Evolutionary conservation across 2,888 invertebrate genomes (phyloP).

Genomic region (Lycophotia porphyrea): DNA sequence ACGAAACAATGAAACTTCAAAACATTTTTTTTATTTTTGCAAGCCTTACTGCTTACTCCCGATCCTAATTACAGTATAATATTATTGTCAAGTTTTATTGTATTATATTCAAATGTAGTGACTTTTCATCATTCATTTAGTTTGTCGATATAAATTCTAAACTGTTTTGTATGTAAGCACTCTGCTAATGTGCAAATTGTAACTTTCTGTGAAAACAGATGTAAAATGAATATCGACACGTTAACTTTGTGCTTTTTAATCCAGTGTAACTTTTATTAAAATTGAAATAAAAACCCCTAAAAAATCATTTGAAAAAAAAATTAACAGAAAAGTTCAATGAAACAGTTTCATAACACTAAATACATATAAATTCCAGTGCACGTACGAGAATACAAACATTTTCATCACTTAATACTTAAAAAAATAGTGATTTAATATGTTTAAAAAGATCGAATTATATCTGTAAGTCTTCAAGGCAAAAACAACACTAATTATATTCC

Average conservation of each 20-base stretch:
- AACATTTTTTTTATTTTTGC: constrained; percentile 60
- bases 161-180: constrained; percentile 25
- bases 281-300: neutral
- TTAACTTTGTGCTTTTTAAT: constrained; percentile 65
- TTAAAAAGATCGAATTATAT: neutral
- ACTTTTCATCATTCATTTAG: constrained; percentile 64
- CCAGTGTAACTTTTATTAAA: constrained; percentile 36
- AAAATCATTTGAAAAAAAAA: neutral
- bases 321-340: neutral
- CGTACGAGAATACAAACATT: neutral
- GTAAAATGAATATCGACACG: constrained; percentile 63
- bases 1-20: constrained; percentile 69
- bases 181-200: constrained; percentile 22
- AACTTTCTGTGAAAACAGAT: constrained; percentile 43
- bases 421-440: neutral
- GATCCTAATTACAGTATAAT: constrained; percentile 32
- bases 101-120: constrained; percentile 59
- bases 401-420: neutral
- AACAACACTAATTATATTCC: neutral
- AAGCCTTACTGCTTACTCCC: constrained; percentile 26
- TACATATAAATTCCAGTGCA: neutral
- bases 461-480: neutral
- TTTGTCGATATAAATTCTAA: constrained; percentile 58
- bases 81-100: constrained; percentile 62
- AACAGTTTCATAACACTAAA: neutral